phyloP scores from a whole-genome alignment of 2,888 invertebrate genomes.

The Melanargia galathea region DNA sequence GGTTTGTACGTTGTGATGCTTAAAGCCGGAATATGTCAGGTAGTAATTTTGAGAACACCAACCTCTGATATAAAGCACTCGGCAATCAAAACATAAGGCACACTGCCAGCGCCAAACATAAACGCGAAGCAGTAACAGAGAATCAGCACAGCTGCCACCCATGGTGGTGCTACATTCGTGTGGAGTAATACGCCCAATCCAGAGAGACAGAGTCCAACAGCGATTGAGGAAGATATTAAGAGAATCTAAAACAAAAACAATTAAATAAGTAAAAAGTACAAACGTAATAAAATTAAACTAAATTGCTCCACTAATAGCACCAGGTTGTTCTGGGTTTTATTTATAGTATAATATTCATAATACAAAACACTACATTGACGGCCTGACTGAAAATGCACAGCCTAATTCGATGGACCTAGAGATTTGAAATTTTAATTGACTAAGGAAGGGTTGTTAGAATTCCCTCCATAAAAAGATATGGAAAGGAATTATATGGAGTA shows the following conservation, averaged over 20 bases:
- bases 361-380: too few relatives aligned
- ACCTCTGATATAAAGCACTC: constrained; percentile 64
- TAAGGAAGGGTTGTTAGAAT: too few relatives aligned
- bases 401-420: too few relatives aligned
- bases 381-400: too few relatives aligned
- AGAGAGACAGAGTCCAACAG: constrained; percentile 55
- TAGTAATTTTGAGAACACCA: background rate
- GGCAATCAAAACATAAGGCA: constrained; percentile 59
- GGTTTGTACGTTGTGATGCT: background rate
- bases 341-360: too few relatives aligned
- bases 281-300: too few relatives aligned
- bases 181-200: constrained; percentile 62
- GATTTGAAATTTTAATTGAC: too few relatives aligned
- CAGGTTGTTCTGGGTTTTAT: too few relatives aligned
- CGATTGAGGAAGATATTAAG: constrained; percentile 58
- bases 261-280: background rate
- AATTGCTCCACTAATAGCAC: too few relatives aligned
- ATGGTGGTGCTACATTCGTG: constrained; percentile 55
- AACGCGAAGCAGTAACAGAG: constrained; percentile 67
- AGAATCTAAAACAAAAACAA: constrained; percentile 56
- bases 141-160: constrained; percentile 66
- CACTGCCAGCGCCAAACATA: constrained; percentile 66
- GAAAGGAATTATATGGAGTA: too few relatives aligned
- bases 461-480: too few relatives aligned
- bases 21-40: background rate